Evolutionary conservation across 2,797 vertebrate genomes (phyloP), one percentile per base, ranked within the genome.

Genomic region (Hafferia zeledoni): DNA sequence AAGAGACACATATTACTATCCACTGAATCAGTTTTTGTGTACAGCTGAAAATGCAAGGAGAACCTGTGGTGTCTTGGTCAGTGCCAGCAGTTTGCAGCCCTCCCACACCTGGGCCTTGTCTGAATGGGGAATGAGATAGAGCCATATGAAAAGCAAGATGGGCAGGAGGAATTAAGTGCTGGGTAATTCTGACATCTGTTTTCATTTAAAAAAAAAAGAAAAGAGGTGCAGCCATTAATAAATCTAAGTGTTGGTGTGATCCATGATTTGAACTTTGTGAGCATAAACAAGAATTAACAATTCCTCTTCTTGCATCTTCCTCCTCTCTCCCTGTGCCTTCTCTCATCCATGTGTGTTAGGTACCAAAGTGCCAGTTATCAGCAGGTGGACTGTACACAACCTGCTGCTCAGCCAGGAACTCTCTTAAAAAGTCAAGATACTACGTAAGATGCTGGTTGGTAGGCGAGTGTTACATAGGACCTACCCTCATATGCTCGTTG

Each of bases 1-100:
- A 79, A 92, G 93, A 95, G 50, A 95, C 25, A 92, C 7, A 24
- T 25, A 27, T 96, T 90, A 89, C 19, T 30, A 46, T 56, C 22
- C 39, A 28, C 11, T 24, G 44, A 57, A 81, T 64, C 9, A 70
- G 63, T 31, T 70, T 7, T 3, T 20, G 23, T 49, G 28, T 28
- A 76, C 16, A 56, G 43, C 23, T 79, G 31, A 60, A 82, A 27
- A 35, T 27, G 27, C 23, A 53, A 93, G 41, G 15, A 86, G 23
- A 75, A 41, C 3, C 5, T 3, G 3, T 0, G 0, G 13, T 28
- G n/a, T 14, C 27, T 79, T 60, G 23, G 24, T 65, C 64, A 56
- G 10, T 19, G 76, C 35, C 39, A 44, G 11, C 33, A 83, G 28
- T 17, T 41, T 44, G 52, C 33, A 75, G 37, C 13, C 35, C 7